Evolutionary conservation across 2,888 invertebrate species (phyloP), one percentile per base, ranked within the genome.

Genomic region (Deilephila porcellus): DNA sequence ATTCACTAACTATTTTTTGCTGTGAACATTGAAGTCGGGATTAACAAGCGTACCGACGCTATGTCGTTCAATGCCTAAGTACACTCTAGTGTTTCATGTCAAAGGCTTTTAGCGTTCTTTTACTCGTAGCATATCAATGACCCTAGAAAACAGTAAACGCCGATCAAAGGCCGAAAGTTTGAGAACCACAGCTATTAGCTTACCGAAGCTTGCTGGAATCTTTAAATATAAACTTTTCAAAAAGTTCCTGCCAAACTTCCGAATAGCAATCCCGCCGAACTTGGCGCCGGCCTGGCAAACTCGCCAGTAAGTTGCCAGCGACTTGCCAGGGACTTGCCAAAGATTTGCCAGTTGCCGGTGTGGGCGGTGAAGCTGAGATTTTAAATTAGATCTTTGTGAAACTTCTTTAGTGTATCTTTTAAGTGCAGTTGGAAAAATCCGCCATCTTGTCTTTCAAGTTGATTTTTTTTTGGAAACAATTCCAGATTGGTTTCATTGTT

Each of bases 141-240:
- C n/a, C 56, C 56, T n/a, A 56, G 17, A 52, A 52, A 67, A 20
- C 64, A 34, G 45, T 63, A 8, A 63, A 45, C 37, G 19, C 45
- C 67, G 45, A 52, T 17, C 45, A 45, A 25, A 45, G 45, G 45
- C 2, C 25, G 17, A 67, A 67, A 25, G 25, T 52, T 64, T 52
- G 67, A 52, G 67, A 45, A 25, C 14, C 64, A 0, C 25, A 4
- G 34, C 20, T 25, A 52, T 67, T 45, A 52, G 67, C 25, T 67
- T 67, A 67, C 67, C 25, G 19, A 67, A 67, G 14, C 29, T 5
- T 45, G 64, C 25, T 45, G 67, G 52, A 67, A 67, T 52, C 67
- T 67, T 67, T 67, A 67, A 67, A 67, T 52, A 67, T 17, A 67
- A 67, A 67, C 67, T 67, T 67, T 67, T 4, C 37, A 34, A 34